Percentiles rank a stretch among this genome's conserved stretches.
These are phyloP conservation scores for Parelbella ahira DNA, from an alignment of 2,888 invertebrate genomes.

Conservation along the genomic window DNA sequence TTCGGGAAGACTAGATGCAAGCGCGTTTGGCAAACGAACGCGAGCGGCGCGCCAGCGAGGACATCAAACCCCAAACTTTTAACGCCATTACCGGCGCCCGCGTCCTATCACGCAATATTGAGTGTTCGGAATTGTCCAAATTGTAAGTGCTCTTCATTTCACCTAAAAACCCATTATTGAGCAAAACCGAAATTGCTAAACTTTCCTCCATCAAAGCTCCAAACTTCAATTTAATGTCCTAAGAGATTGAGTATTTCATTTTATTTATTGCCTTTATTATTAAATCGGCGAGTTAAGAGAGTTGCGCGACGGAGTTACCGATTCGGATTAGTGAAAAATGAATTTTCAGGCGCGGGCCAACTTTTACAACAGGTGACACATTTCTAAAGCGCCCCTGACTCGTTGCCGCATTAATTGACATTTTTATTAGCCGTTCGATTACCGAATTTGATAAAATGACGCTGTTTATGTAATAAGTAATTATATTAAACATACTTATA, in stretches of 20 bases:
- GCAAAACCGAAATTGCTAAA: conserved; percentile 54
- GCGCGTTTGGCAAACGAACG: conserved; percentile 23
- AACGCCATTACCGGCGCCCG: conserved; percentile 21
- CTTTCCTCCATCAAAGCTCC: conserved; percentile 47
- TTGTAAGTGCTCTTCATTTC: conserved; percentile 49
- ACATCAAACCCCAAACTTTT: conserved; percentile 23
- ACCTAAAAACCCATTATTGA: conserved; percentile 54
- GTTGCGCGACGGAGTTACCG: conserved; percentile 4
- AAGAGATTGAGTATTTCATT: conserved; percentile 41
- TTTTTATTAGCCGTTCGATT: not conserved
- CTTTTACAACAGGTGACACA: conserved; percentile 29
- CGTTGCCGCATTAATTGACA: not conserved
- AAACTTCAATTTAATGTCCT: conserved; percentile 40
- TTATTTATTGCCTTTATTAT: conserved; percentile 40
- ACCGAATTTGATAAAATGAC: not conserved
- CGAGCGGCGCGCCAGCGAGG: conserved; percentile 15
- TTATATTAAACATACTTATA: no score
- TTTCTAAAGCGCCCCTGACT: conserved; percentile 10
- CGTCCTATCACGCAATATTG: conserved; percentile 23
- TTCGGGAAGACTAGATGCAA: conserved; percentile 17
- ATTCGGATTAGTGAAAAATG: conserved; percentile 15
- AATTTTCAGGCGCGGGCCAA: conserved; percentile 4
- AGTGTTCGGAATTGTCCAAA: conserved; percentile 28
- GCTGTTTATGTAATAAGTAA: no score
- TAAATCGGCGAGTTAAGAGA: conserved; percentile 26